Evolutionary conservation across 2,888 invertebrate genomes (phyloP), one percentile per base, ranked within the genome.

Genomic region (Trachelus tabidus): DNA sequence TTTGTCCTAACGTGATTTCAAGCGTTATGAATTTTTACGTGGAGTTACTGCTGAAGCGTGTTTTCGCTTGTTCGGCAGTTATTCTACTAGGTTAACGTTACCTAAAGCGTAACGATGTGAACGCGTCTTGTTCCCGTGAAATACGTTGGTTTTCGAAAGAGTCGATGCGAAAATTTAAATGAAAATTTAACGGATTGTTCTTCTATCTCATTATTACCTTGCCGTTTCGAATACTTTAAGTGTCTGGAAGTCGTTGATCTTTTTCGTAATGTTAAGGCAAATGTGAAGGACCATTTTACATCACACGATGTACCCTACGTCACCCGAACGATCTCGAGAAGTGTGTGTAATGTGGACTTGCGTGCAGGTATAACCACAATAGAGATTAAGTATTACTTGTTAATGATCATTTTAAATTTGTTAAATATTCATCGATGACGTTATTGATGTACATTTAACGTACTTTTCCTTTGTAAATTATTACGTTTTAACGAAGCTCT

Each of bases 251-350:
- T 71, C 15, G 69, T 69, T 30, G 69, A 30, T 30, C 30, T 69
- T 69, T 69, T 69, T 69, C 11, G 69, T 31, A 31, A 30, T 69
- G 4, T 30, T 71, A 31, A 71, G 71, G 12, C 15, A 31, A 71
- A 33, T 71, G 31, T 31, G 4, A 69, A 69, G n/a, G 30, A 75
- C 77, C 77, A 77, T 40, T 30, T 34, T 34, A 77, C 75, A 77
- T 77, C 69, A 77, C 77, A 69, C 35, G 30, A 33, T 77, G 15
- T 34, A 71, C 23, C 23, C 6, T 56, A 56, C 40, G 40, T 56
- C 40, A 56, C 23, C 23, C 40, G 23, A 23, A 56, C 23, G 40
- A 56, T 56, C 40, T 56, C 23, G 40, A 56, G 23, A 56, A 56
- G 23, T 23, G 40, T 9, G 15, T 40, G 40, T 23, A 56, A 56